A percentile compares a stretch with the other conserved stretches of the same genome.
These are phyloP conservation scores for Paragorgia papillata DNA, from an alignment of 92 coral and sea anemone species.

Conservation along the genomic window DNA sequence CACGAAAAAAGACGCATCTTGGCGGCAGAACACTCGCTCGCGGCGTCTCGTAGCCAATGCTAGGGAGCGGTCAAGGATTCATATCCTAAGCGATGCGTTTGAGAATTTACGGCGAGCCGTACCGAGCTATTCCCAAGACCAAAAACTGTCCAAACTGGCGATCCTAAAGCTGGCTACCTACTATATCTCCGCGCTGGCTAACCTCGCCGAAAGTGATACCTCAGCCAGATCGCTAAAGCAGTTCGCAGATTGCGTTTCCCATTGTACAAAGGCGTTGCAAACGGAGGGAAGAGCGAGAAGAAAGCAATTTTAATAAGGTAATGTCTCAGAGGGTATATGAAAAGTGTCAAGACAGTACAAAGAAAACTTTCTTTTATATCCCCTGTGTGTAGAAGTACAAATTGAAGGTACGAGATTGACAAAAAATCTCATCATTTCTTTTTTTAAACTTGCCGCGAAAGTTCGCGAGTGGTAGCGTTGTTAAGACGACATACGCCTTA, in stretches of 20 bases:
- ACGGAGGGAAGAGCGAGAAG: constrained; percentile 88
- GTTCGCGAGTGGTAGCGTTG: too few species aligned
- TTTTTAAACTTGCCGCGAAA: too few species aligned
- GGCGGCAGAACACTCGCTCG: constrained; percentile 87
- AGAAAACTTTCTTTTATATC: neutral
- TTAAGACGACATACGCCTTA: too few species aligned
- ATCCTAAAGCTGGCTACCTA: constrained; percentile 90
- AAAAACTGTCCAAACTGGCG: constrained; percentile 91
- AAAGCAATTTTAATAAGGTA: constrained; percentile 34
- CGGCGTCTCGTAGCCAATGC: constrained; percentile 94
- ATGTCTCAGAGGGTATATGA: too few species aligned
- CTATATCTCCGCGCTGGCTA: constrained; percentile 84
- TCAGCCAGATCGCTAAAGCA: constrained; percentile 84
- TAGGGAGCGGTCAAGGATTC: constrained; percentile 89
- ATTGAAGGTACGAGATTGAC: too few species aligned
- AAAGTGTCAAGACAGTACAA: neutral
- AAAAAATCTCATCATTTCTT: too few species aligned
- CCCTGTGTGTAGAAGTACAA: too few species aligned
- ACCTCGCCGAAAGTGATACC: constrained; percentile 80
- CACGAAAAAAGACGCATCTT: constrained; percentile 62
- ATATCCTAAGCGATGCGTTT: constrained; percentile 94
- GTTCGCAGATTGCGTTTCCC: constrained; percentile 91
- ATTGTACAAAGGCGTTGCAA: constrained; percentile 90
- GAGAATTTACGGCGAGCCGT: constrained; percentile 90
- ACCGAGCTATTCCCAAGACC: constrained; percentile 91